phyloP scores from a whole-genome alignment of 2,888 invertebrate genomes.

The Autographa pulchrina region DNA sequence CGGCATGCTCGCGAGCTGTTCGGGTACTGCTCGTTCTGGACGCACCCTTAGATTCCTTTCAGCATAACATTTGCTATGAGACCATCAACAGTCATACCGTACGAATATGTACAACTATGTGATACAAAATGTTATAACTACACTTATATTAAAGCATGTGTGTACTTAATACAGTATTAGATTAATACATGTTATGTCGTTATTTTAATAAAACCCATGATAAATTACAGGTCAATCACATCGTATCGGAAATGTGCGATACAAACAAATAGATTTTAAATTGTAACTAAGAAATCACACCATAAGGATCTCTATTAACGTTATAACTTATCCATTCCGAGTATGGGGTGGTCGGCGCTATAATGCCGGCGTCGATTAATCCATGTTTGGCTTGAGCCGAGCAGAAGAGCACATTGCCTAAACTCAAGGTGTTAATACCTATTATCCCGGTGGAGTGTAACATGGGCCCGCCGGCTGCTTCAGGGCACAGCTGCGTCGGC shows the following conservation, averaged over 20 bases:
- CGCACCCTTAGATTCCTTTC: too few species aligned
- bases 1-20: too few species aligned
- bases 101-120: too few species aligned
- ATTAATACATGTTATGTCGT: too few species aligned
- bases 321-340: slow-evolving; percentile 28
- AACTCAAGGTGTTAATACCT: slow-evolving; percentile 36
- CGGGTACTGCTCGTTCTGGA: too few species aligned
- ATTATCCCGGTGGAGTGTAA: slow-evolving; percentile 28
- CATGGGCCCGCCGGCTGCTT: slow-evolving; percentile 43
- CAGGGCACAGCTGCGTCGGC: slow-evolving; percentile 1
- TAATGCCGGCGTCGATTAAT: slow-evolving; percentile 24
- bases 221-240: too few species aligned
- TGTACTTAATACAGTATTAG: too few species aligned
- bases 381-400: slow-evolving; percentile 12
- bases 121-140: too few species aligned
- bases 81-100: too few species aligned
- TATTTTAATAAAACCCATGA: too few species aligned
- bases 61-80: too few species aligned
- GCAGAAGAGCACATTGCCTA: slow-evolving; percentile 29
- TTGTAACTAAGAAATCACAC: neutral
- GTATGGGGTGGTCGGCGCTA: slow-evolving; percentile 33
- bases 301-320: slow-evolving; percentile 15
- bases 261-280: neutral
- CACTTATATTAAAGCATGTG: too few species aligned
- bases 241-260: neutral